Evolutionary conservation across 2,113 vertebrate genomes (phyloP), one percentile per base, ranked within the genome.

Genomic region (Phycodurus eques): DNA sequence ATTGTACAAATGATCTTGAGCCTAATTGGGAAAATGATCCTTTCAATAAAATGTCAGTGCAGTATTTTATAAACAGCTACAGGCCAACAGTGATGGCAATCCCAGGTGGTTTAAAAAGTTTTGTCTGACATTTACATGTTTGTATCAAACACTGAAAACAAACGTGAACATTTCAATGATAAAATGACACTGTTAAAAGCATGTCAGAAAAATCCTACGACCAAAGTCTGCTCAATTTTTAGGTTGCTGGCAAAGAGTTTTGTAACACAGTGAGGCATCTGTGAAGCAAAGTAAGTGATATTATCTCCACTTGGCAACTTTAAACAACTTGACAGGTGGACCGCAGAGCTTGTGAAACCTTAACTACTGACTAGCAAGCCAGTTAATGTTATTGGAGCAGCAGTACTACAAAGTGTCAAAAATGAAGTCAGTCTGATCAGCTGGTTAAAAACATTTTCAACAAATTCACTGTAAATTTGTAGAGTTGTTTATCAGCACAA

Each of bases 271-370:
- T 71, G 39, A 59, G 27, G 54, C 70, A 60, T 80, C 73, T 44
- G 53, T 22, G 27, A 71, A 70, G 72, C 49, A 63, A 64, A 75
- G 42, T 73, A 64, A 70, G 64, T 57, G 60, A 78, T 69, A 85
- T 83, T 75, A 71, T 73, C 65, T 76, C n/a, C 74, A 60, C 67
- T 71, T 42, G 10, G 82, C 76, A 76, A 74, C 19, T 22, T 83
- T 72, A 81, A 86, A 78, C 80, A 72, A 20, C 68, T 75, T 79
- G 77, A 85, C 85, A 87, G 82, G 80, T 87, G 83, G 80, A 74
- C 57, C 35, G 79, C 67, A 80, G 75, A 66, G 64, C 79, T 72
- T 69, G 75, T 78, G 74, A 82, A 82, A 85, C 73, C 33, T 70
- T 70, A 65, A 80, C 79, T 72, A 80, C 67, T 71, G 49, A 76